Evolutionary conservation across 2,797 vertebrate species (phyloP).

Genomic region (Acestrorhynchus altus): DNA sequence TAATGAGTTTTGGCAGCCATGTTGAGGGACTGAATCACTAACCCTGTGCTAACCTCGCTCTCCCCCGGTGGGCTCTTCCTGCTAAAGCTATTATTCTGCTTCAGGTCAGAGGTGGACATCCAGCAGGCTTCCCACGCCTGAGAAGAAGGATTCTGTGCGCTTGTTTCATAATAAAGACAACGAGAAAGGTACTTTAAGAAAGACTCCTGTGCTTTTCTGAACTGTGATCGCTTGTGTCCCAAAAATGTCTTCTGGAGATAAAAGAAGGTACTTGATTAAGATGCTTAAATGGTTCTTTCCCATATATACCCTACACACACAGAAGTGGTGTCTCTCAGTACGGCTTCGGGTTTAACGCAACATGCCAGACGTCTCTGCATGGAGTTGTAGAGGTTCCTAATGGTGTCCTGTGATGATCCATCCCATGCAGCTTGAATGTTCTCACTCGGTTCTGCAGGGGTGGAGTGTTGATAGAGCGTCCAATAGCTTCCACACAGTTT

Average conservation of each 20-base stretch:
- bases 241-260: neutral
- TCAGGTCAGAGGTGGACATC: neutral
- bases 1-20: neutral
- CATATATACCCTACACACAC: too few relatives aligned
- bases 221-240: neutral
- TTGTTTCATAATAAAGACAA: neutral
- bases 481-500: too few relatives aligned
- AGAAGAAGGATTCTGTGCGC: neutral
- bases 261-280: neutral
- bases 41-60: neutral
- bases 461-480: too few relatives aligned
- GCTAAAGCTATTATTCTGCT: neutral
- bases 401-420: too few relatives aligned
- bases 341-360: too few relatives aligned
- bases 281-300: too few relatives aligned
- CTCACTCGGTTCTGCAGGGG: too few relatives aligned
- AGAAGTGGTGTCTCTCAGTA: too few relatives aligned
- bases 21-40: slow-evolving; percentile 1
- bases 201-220: neutral
- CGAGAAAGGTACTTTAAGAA: too few relatives aligned
- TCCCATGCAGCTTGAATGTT: too few relatives aligned
- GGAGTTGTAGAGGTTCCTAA: too few relatives aligned
- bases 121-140: neutral
- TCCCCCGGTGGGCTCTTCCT: neutral
- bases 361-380: too few relatives aligned